Percentiles rank a stretch among this genome's conserved stretches.
phyloP scores from a whole-genome alignment of 2,113 vertebrate genomes.

The Hydropotes inermis region DNA sequence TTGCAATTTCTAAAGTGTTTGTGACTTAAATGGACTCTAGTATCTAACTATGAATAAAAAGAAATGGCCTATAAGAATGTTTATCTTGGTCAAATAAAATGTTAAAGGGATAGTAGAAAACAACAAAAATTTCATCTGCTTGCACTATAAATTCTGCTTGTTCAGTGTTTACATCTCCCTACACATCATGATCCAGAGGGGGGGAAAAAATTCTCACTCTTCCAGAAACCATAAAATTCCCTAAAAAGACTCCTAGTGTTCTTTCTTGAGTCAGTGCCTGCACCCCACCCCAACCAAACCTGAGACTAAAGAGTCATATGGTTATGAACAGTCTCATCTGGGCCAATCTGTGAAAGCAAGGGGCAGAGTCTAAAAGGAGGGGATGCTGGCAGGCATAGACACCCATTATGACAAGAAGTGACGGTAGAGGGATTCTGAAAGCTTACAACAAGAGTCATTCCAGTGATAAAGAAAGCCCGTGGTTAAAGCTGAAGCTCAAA shows the following conservation, averaged over 20 bases:
- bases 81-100: neutral
- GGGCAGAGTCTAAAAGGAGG: neutral
- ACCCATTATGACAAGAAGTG: neutral
- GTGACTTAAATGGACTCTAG: neutral
- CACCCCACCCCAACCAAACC: neutral
- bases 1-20: neutral
- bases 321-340: neutral
- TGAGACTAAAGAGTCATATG: neutral
- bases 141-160: neutral
- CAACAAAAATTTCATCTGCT: neutral
- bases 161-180: neutral
- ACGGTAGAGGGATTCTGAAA: neutral
- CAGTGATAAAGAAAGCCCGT: neutral
- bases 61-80: neutral
- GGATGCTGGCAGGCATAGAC: neutral
- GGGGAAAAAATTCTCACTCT: neutral
- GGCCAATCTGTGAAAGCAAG: neutral
- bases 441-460: neutral
- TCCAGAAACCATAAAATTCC: neutral
- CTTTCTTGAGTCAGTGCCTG: neutral
- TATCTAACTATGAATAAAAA: neutral
- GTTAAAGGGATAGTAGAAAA: neutral
- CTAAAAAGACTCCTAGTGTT: neutral
- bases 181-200: neutral
- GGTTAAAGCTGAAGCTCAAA: neutral